Evolutionary conservation across 1,140 invertebrate genomes (phyloP).

Genomic region (Trichonephila clavipes): DNA sequence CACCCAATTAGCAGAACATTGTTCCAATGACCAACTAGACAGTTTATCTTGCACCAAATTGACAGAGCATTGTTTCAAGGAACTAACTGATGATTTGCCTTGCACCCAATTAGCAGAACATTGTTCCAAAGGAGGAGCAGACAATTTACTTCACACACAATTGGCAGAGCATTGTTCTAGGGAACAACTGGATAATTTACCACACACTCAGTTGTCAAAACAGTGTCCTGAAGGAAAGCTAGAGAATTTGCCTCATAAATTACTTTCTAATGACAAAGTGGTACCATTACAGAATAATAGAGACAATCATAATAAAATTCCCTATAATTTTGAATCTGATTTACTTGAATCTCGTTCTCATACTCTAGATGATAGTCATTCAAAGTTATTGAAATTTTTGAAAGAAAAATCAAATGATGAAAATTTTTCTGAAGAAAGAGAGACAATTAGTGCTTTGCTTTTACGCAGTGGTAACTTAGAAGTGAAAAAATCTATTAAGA

Average conservation of each 20-base stretch:
- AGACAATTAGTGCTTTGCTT: not conserved
- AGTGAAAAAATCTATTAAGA: not conserved
- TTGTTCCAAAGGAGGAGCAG: not conserved
- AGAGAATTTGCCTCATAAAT: not conserved
- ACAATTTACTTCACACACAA: not conserved
- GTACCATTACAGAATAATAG: too few relatives aligned
- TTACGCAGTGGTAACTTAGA: not conserved
- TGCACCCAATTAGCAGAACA: not conserved
- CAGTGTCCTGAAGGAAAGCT: too few relatives aligned
- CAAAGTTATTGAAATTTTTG: not conserved
- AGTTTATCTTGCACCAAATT: not conserved
- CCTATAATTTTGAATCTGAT: not conserved
- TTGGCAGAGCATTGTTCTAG: not conserved
- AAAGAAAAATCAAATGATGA: not conserved
- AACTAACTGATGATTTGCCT: not conserved
- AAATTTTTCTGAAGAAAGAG: not conserved
- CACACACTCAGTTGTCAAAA: not conserved
- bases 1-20: not conserved
- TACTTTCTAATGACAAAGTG: too few relatives aligned
- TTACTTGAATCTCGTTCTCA: not conserved
- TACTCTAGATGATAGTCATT: not conserved
- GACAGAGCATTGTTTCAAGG: not conserved
- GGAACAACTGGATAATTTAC: not conserved
- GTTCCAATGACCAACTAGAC: not conserved
- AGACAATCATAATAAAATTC: not conserved